phyloP scores from a whole-genome alignment of 2,888 invertebrate genomes.

The Eupithecia vulgata region DNA sequence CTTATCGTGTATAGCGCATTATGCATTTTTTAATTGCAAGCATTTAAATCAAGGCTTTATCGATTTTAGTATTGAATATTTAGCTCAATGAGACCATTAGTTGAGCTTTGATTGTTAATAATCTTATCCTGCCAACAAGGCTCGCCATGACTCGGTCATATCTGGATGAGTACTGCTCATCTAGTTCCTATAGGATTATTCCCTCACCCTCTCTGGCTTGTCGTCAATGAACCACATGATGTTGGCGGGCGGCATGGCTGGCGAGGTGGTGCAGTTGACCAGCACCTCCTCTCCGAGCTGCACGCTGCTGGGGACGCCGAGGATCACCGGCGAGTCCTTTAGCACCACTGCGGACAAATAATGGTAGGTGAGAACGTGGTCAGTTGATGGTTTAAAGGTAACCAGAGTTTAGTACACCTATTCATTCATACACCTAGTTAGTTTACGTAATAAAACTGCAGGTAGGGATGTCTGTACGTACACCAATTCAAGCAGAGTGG shows the following conservation, averaged over 20 bases:
- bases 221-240: slow-evolving; percentile 77
- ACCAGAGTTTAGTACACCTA: neutral
- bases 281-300: slow-evolving; percentile 72
- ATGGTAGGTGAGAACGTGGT: neutral
- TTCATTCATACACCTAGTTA: no score
- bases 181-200: neutral
- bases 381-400: neutral
- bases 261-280: slow-evolving; percentile 72
- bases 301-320: slow-evolving; percentile 65
- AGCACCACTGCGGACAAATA: slow-evolving; percentile 59
- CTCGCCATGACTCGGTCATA: neutral
- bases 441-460: no score
- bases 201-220: slow-evolving; percentile 67
- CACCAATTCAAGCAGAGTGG: no score
- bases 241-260: slow-evolving; percentile 75
- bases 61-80: neutral
- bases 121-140: neutral
- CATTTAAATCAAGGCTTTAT: no score
- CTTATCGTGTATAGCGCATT: no score
- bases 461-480: no score
- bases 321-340: slow-evolving; percentile 70
- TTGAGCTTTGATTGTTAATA: neutral
- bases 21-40: no score
- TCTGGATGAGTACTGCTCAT: neutral
- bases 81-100: neutral